Evolutionary conservation across 2,888 invertebrate species (phyloP).

Genomic region (Caenorhabditis angaria): DNA sequence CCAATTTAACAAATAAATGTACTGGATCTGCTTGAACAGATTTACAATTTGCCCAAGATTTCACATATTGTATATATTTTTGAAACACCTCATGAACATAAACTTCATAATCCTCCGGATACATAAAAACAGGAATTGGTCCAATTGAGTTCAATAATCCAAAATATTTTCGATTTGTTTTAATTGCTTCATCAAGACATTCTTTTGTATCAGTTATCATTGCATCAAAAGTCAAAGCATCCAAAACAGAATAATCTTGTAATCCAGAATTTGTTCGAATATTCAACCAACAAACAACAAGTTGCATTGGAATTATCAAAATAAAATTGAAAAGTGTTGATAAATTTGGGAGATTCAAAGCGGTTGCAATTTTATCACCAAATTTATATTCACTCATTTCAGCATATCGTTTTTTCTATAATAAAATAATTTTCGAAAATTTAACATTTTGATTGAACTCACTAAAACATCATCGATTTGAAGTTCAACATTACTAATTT

Average conservation of each 20-base stretch:
- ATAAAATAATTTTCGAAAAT: not conserved
- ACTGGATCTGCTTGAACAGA: conserved; percentile 27
- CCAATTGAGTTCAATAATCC: conserved; percentile 27
- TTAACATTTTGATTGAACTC: not conserved
- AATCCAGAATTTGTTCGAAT: conserved; percentile 29
- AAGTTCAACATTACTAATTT: conserved; percentile 16
- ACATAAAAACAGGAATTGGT: conserved; percentile 30
- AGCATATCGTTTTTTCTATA: conserved; percentile 33
- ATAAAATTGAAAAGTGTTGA: conserved; percentile 85
- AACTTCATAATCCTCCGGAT: conserved; percentile 41
- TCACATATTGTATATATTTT: conserved; percentile 51
- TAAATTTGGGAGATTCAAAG: conserved; percentile 85
- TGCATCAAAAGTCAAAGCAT: conserved; percentile 71
- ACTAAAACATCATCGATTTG: conserved; percentile 26
- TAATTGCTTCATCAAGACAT: conserved; percentile 84
- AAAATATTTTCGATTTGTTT: conserved; percentile 43
- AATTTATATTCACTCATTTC: conserved; percentile 64
- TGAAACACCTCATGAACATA: conserved; percentile 43
- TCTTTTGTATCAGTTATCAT: conserved; percentile 89
- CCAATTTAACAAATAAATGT: conserved; percentile 26
- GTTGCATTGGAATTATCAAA: conserved; percentile 85
- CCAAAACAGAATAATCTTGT: conserved; percentile 77
- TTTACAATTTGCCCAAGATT: conserved; percentile 40
- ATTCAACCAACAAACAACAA: conserved; percentile 85
- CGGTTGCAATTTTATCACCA: conserved; percentile 4